Evolutionary conservation across 2,797 vertebrate species (phyloP).

Genomic region (Myoxocephalus aenaeus): DNA sequence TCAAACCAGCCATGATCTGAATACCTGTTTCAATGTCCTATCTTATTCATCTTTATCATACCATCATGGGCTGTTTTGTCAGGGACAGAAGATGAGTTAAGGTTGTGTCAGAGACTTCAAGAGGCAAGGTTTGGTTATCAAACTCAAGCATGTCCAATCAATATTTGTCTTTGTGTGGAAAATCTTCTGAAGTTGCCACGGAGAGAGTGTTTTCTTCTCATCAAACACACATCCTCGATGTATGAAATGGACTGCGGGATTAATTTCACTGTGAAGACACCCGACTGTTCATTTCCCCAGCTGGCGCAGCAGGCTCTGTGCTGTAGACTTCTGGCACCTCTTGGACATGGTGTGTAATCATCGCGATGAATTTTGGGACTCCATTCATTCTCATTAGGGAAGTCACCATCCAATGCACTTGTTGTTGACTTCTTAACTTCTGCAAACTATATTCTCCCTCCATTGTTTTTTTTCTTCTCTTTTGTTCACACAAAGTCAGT

Average conservation of each 20-base stretch:
- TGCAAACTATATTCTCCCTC: neutral
- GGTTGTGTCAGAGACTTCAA: neutral
- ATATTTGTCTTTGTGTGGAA: slow-evolving; percentile 37
- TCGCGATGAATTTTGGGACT: neutral
- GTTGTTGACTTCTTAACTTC: neutral
- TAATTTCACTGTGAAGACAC: slow-evolving; percentile 28
- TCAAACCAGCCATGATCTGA: neutral
- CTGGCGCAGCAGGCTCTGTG: neutral
- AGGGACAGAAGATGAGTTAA: neutral
- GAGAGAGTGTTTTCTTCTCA: slow-evolving; percentile 12
- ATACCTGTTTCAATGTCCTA: neutral
- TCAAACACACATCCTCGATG: slow-evolving; percentile 14
- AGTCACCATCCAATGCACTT: neutral
- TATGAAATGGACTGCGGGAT: slow-evolving; percentile 23
- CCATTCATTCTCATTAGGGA: slow-evolving; percentile 1
- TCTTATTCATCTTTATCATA: neutral
- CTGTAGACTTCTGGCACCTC: neutral
- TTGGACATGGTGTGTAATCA: neutral
- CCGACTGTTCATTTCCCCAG: slow-evolving; percentile 5
- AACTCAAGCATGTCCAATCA: slow-evolving; percentile 32
- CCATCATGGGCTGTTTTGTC: neutral
- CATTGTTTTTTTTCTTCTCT: neutral
- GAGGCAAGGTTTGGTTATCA: slow-evolving; percentile 22
- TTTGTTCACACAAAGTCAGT: neutral
- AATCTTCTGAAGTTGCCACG: slow-evolving; percentile 12